Base-by-base conservation (phyloP, 30 jellyfish, hydroid and myxozoan species). In the Chironex yamaguchii region DNA sequence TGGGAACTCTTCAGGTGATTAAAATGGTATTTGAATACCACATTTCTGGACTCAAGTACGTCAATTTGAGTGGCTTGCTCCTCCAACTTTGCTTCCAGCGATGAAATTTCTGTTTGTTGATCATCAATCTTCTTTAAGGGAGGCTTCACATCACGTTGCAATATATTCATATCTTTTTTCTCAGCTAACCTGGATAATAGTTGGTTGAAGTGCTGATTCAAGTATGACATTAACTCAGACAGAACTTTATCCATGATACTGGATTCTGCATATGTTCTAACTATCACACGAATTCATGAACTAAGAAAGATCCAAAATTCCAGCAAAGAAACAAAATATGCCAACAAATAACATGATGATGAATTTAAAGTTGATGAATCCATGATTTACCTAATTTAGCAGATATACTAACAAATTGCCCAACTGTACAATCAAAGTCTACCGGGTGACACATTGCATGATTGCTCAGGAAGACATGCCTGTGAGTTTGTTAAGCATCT, bases 191-290 rank as follows among this genome's bases (percentile, higher is more conserved):
- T 42, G 1, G 52, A 48, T 14, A 73, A 14, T 73, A 73, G 54
- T 22, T 73, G 86, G 76, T 42, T 48, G 23, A 73, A 36, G 71
- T 53, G 86, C 52, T 73, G 86, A 73, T 73, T 73, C 86, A 73
- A 73, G 76, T 36, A 73, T 23, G 86, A 73, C 28, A 11, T 73
- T 48, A 73, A 73, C 76, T 73, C 86, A 73, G 86, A 1, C 22
- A 52, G 76, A 36, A 35, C 52, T 42, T 42, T 73, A 48, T 73
- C 86, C 86, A 73, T 73, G 2, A 24, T 24, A 53, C 49, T 73
- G 1, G 86, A 73, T 73, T 2, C 86, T n/a, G 75, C 86, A 73
- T 34, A 73, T 25, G 76, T 29, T 30, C 52, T 2, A 42, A 49
- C 86, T 73, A 73, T 48, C 50, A 73, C 76, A 73, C 53, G 50